phyloP scores from a whole-genome alignment of 2,797 vertebrate species.

The Spea hammondii region DNA sequence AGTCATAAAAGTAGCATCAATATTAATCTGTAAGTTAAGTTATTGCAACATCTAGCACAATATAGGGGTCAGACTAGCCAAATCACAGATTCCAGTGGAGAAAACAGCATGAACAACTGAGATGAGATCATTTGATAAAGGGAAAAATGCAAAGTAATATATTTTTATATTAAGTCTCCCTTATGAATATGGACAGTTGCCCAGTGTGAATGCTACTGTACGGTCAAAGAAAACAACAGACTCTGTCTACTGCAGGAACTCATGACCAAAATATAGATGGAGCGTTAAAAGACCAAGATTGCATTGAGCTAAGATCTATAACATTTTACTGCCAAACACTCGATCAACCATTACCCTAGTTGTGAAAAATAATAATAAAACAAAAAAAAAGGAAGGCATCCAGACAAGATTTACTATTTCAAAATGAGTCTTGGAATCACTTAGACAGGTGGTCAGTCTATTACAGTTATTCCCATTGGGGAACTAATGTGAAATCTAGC shows the following conservation, averaged over 20 bases:
- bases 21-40: not conserved
- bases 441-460: constrained; percentile 59
- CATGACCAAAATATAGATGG: not conserved
- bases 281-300: not conserved
- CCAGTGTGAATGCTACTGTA: not conserved
- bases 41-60: not conserved
- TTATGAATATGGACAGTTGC: constrained; percentile 1
- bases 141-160: constrained; percentile 7
- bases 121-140: constrained; percentile 1
- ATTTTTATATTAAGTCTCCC: not conserved
- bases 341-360: constrained; percentile 18
- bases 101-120: not conserved
- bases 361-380: too few species aligned
- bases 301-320: not conserved
- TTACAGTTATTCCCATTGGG: constrained; percentile 56
- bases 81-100: not conserved
- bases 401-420: constrained; percentile 54
- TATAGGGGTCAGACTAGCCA: not conserved
- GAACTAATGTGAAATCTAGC: constrained; percentile 53
- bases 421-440: constrained; percentile 55
- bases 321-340: constrained; percentile 38
- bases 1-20: not conserved
- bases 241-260: not conserved
- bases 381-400: constrained; percentile 46
- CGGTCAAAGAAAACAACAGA: not conserved